Conservation (phyloP, 1,140 invertebrate species). For the Pomacea maculata region DNA sequence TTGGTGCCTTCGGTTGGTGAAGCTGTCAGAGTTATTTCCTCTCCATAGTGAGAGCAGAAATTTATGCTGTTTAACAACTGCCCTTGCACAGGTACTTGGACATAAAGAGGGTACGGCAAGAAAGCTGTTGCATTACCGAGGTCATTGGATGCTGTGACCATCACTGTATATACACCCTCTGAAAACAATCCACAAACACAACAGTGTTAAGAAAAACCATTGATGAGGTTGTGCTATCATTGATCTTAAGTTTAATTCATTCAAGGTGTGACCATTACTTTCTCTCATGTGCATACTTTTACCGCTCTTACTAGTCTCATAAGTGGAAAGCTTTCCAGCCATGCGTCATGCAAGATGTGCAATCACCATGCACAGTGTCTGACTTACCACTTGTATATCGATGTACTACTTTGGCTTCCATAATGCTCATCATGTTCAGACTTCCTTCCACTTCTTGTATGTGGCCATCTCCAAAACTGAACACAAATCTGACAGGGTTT, state of each 20-base stretch:
- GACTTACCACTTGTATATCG: slow-evolving; percentile 22
- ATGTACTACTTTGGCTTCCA: slow-evolving; percentile 13
- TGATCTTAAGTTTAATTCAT: neutral
- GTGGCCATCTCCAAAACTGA: slow-evolving; percentile 39
- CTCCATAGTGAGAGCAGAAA: slow-evolving; percentile 33
- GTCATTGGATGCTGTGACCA: slow-evolving; percentile 46
- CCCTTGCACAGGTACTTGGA: slow-evolving; percentile 39
- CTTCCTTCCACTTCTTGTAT: slow-evolving; percentile 4
- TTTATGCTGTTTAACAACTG: slow-evolving; percentile 4
- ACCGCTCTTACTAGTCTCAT: neutral
- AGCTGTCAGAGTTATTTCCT: slow-evolving; percentile 32
- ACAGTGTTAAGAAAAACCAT: neutral
- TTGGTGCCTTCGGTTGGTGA: slow-evolving; percentile 36
- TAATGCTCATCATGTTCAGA: slow-evolving; percentile 10
- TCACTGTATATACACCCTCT: slow-evolving; percentile 51
- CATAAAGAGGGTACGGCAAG: slow-evolving; percentile 36
- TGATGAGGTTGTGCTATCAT: neutral
- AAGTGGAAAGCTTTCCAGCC: neutral
- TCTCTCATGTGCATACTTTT: neutral
- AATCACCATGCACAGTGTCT: neutral
- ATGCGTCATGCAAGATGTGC: neutral
- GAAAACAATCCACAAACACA: slow-evolving; percentile 17
- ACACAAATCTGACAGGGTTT: slow-evolving; percentile 26
- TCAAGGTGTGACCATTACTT: neutral
- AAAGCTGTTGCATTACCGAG: slow-evolving; percentile 39